Conservation (phyloP, 2,797 vertebrate genomes). For the Acomys russatus region DNA sequence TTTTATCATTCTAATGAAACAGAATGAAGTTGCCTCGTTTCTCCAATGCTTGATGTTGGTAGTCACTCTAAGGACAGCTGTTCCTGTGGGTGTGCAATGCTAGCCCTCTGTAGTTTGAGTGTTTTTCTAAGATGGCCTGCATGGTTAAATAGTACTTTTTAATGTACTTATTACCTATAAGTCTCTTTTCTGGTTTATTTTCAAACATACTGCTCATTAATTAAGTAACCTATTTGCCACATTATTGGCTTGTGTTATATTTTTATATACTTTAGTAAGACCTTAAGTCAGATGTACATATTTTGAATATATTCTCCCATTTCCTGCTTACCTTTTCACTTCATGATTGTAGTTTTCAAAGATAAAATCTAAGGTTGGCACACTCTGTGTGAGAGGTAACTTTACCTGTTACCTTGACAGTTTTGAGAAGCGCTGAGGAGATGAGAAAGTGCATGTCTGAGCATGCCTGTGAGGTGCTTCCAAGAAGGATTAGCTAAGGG, state of each 20-base stretch:
- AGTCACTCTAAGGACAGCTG: background rate
- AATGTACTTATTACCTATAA: background rate
- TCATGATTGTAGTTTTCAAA: background rate
- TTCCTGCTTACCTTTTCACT: background rate
- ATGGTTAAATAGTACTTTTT: background rate
- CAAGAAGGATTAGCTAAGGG: background rate
- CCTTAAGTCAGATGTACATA: background rate
- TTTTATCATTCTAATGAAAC: conserved; percentile 17
- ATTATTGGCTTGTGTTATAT: background rate
- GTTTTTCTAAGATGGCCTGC: background rate
- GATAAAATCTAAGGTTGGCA: background rate
- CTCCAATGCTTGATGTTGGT: background rate
- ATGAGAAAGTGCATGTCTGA: background rate
- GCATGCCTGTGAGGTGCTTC: background rate
- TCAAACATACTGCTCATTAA: background rate
- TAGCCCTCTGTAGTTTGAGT: background rate
- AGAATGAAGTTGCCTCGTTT: background rate
- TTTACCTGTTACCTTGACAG: background rate
- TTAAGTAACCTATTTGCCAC: background rate
- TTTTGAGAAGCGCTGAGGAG: background rate
- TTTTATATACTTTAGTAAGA: background rate
- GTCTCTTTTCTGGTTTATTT: background rate
- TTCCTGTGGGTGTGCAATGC: background rate
- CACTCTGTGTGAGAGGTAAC: background rate
- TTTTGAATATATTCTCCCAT: background rate